Base-by-base conservation (phyloP, 2,888 invertebrate species). In the Catocala fraxini region DNA sequence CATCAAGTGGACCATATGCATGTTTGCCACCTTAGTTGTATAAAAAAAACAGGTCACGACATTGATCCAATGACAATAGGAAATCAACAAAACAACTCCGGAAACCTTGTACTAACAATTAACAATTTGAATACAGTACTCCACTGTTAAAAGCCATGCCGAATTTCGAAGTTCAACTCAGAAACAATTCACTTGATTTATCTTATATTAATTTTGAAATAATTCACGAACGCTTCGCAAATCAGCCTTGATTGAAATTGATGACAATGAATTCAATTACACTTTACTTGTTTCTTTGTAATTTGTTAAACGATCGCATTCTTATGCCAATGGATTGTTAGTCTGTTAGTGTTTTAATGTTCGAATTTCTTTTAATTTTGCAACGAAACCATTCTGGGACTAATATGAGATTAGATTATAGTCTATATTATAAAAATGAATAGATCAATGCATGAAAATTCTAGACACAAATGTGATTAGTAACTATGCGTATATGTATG, bases 261-360 rank as follows among this genome's bases (percentile, higher is more conserved):
- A 73, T 70, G 71, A 74, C 63, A 73, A 56, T 54, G 63, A 68
- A 69, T 70, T 69, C 59, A 60, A 68, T 74, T 73, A 68, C 59
- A 68, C 62, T 74, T 74, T 65, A 71, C 54, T 75, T 64, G 67
- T 53, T 79, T 73, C 71, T 71, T 25, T 25, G 66, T 71, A 73
- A 69, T 73, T 71, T 63, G 57, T 70, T 68, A 62, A 66, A 68
- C 61, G 68, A 61, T 62, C 66, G 51, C 62, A 70, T 75, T 71
- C 69, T 46, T 12, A 54, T 67, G 55, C 45, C 47, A 35, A 51
- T 41, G 35, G 45, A 55, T 47, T 55, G 13, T 55, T 34, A 25
- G 11, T 48, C 35, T 6, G 35, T 6, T 1, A 39, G 35, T 9
- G 6, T 39, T 39, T 39, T 39, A 39, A 39, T 39, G 9, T 7